A percentile compares a stretch with the other conserved stretches of the same genome.
phyloP scores from a whole-genome alignment of 64 coral and sea anemone genomes.

The Dendronephthya gigantea region DNA sequence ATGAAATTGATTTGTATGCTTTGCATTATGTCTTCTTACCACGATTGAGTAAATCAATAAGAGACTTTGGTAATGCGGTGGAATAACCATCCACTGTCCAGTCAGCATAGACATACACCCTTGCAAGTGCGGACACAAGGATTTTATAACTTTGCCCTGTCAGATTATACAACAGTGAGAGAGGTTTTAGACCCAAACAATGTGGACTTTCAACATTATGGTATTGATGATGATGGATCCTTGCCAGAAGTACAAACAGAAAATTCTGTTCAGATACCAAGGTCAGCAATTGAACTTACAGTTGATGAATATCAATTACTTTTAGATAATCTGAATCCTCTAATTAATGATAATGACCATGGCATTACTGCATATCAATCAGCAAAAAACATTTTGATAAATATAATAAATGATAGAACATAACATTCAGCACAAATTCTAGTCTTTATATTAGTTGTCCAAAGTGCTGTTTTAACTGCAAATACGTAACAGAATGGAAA shows the following conservation, averaged over 20 bases:
- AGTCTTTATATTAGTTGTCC: too few species aligned
- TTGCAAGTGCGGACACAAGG: conserved; percentile 39
- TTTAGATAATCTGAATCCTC: neutral
- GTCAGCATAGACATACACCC: conserved; percentile 12
- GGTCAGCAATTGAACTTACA: neutral
- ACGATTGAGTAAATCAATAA: neutral
- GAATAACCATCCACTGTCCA: conserved; percentile 45
- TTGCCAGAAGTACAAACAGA: neutral
- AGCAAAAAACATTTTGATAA: neutral
- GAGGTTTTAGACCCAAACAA: conserved; percentile 20
- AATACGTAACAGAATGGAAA: too few species aligned
- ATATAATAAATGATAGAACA: neutral
- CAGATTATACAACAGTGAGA: conserved; percentile 20
- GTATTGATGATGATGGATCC: conserved; percentile 32
- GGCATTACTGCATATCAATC: neutral
- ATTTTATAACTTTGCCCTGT: conserved; percentile 31
- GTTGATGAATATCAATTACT: neutral
- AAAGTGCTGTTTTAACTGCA: too few species aligned
- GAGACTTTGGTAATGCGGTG: conserved; percentile 16
- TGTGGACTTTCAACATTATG: conserved; percentile 30
- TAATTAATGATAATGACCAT: neutral
- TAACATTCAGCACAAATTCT: too few species aligned
- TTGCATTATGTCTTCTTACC: neutral
- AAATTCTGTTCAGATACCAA: neutral
- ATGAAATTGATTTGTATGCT: neutral